A percentile compares a stretch with the other conserved stretches of the same genome.
Conservation (phyloP, 2,797 vertebrate species). For the Odontamblyopus lacepedii region DNA sequence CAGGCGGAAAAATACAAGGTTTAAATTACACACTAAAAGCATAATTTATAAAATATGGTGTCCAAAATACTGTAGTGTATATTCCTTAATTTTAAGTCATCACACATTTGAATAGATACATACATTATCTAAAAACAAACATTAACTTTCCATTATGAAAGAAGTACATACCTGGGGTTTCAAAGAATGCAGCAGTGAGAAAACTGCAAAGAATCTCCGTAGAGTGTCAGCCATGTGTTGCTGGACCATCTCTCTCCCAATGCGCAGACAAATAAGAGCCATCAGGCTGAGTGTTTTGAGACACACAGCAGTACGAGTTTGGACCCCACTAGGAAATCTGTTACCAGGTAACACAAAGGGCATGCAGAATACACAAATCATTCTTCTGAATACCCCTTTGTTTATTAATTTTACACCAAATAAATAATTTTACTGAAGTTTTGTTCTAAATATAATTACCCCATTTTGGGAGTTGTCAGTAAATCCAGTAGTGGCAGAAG, state of each 20-base stretch:
- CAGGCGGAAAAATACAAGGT: neutral
- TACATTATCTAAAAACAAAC: neutral
- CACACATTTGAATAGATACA: neutral
- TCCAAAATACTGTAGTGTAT: neutral
- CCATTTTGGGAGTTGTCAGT: constrained; percentile 85
- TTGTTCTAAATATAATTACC: constrained; percentile 72
- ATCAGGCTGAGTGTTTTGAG: constrained; percentile 94
- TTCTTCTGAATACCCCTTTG: neutral
- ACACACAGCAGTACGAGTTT: constrained; percentile 90
- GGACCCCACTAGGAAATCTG: constrained; percentile 94
- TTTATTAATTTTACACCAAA: neutral
- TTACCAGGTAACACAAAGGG: constrained; percentile 13
- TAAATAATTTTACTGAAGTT: neutral
- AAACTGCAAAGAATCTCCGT: constrained; percentile 87
- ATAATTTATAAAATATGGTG: neutral
- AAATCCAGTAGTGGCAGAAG: constrained; percentile 90
- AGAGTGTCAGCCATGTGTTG: constrained; percentile 93
- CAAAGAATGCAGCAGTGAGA: constrained; percentile 85
- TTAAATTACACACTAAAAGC: neutral
- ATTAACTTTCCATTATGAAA: constrained; percentile 3
- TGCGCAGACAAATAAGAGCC: constrained; percentile 93
- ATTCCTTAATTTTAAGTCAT: neutral
- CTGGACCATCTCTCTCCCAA: constrained; percentile 97
- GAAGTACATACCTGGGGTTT: constrained; percentile 81
- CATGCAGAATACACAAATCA: neutral